phyloP scores from a whole-genome alignment of 1,140 invertebrate genomes.

The Drosophila tani region DNA sequence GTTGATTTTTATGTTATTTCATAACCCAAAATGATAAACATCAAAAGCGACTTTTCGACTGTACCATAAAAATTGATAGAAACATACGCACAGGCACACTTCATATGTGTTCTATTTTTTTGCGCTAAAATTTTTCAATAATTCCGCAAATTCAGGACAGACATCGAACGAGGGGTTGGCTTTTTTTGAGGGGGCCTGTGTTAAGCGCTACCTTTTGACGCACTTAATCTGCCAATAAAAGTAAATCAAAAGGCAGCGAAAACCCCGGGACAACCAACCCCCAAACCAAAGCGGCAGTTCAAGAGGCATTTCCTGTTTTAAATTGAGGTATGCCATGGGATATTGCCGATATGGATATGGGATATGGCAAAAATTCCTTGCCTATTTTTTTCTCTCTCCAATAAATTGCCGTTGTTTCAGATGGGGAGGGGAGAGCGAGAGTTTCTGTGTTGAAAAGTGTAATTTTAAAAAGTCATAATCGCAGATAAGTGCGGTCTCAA shows the following conservation, averaged over 20 bases:
- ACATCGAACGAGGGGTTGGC: slow-evolving; percentile 24
- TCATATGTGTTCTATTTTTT: slow-evolving; percentile 42
- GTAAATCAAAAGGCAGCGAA: slow-evolving; percentile 79
- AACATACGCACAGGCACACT: slow-evolving; percentile 41
- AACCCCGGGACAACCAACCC: slow-evolving; percentile 50
- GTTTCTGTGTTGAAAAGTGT: slow-evolving; percentile 78
- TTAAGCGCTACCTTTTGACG: slow-evolving; percentile 76
- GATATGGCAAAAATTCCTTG: slow-evolving; percentile 63
- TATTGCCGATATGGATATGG: slow-evolving; percentile 74
- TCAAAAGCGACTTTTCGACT: slow-evolving; percentile 71
- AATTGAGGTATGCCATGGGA: slow-evolving; percentile 80
- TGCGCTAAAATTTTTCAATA: slow-evolving; percentile 64
- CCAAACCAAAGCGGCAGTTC: slow-evolving; percentile 58
- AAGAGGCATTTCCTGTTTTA: slow-evolving; percentile 84
- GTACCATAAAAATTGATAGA: slow-evolving; percentile 76
- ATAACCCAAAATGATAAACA: slow-evolving; percentile 70
- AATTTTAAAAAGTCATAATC: slow-evolving; percentile 85
- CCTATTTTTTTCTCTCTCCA: slow-evolving; percentile 47
- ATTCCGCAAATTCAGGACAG: slow-evolving; percentile 52
- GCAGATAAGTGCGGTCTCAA: slow-evolving; percentile 84
- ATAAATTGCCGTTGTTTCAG: slow-evolving; percentile 67
- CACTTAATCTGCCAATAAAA: slow-evolving; percentile 84
- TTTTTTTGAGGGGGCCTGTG: slow-evolving; percentile 40
- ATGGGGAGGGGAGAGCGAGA: not conserved
- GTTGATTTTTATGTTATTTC: slow-evolving; percentile 45